Evolutionary conservation across 2,888 invertebrate genomes (phyloP).

Genomic region (Empis livida): DNA sequence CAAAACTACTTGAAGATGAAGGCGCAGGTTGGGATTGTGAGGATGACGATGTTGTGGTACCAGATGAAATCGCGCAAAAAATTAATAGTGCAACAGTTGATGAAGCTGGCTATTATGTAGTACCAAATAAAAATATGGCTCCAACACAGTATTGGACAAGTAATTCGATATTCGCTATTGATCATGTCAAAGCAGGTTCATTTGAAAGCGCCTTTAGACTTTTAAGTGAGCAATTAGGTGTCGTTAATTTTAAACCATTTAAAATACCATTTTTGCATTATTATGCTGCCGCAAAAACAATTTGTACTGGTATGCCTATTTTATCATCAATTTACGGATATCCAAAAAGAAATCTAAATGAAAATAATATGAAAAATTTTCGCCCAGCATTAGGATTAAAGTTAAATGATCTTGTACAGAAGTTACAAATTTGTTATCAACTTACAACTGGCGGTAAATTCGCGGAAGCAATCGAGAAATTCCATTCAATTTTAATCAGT

Average conservation of each 20-base stretch:
- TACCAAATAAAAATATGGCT: slow-evolving; percentile 67
- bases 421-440: slow-evolving; percentile 82
- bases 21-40: slow-evolving; percentile 96
- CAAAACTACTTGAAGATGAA: slow-evolving; percentile 38
- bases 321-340: slow-evolving; percentile 65
- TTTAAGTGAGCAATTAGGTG: slow-evolving; percentile 65
- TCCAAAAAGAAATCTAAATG: slow-evolving; percentile 82
- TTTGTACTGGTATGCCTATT: slow-evolving; percentile 65
- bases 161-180: slow-evolving; percentile 75
- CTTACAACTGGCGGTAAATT: slow-evolving; percentile 94
- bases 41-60: slow-evolving; percentile 91
- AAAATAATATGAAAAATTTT: slow-evolving; percentile 60
- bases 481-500: slow-evolving; percentile 64
- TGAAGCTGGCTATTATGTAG: slow-evolving; percentile 62
- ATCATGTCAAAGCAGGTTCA: slow-evolving; percentile 87
- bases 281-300: slow-evolving; percentile 59
- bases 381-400: slow-evolving; percentile 69
- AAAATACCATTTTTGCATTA: slow-evolving; percentile 64
- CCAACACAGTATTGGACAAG: slow-evolving; percentile 63
- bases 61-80: slow-evolving; percentile 62
- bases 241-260: slow-evolving; percentile 78
- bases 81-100: slow-evolving; percentile 41
- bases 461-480: slow-evolving; percentile 75
- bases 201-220: slow-evolving; percentile 79
- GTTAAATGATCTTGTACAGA: slow-evolving; percentile 70